phyloP scores from a whole-genome alignment of 2,888 invertebrate genomes.

The Rhingia rostrata region DNA sequence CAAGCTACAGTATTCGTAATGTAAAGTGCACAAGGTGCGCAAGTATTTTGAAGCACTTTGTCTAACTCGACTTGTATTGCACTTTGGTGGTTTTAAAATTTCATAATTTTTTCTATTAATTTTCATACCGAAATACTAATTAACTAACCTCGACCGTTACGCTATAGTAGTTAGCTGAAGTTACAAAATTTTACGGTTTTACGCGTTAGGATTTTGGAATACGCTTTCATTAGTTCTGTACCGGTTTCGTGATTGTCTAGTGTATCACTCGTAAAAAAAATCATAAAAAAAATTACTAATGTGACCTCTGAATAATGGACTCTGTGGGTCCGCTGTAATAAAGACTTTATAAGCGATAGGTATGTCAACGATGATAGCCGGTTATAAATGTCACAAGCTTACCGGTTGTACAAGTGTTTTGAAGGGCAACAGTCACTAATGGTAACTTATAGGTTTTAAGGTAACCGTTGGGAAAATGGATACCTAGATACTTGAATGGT shows the following conservation, averaged over 20 bases:
- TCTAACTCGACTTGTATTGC: constrained; percentile 6
- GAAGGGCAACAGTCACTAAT: constrained; percentile 3
- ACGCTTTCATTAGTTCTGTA: constrained; percentile 38
- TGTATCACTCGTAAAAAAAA: neutral
- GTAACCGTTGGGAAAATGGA: too few species aligned
- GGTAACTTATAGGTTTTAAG: too few species aligned
- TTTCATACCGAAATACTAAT: constrained; percentile 35
- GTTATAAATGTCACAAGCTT: constrained; percentile 1
- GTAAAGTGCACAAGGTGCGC: constrained; percentile 36
- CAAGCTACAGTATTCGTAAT: neutral
- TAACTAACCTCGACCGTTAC: constrained; percentile 65
- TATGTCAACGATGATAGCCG: neutral
- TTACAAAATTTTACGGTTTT: constrained; percentile 59
- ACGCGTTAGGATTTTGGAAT: constrained; percentile 6
- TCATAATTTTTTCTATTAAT: constrained; percentile 28
- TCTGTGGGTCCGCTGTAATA: neutral
- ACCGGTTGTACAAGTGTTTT: constrained; percentile 17
- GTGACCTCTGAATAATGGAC: constrained; percentile 2
- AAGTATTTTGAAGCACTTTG: neutral
- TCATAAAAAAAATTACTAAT: too few species aligned
- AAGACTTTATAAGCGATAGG: neutral
- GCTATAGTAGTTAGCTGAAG: constrained; percentile 28
- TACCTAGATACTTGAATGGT: too few species aligned
- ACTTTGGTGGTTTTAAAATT: constrained; percentile 39
- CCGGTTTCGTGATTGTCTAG: constrained; percentile 13